These are phyloP conservation scores for Elachura formosa DNA, from an alignment of 2,113 vertebrate species.

Conservation along the genomic window DNA sequence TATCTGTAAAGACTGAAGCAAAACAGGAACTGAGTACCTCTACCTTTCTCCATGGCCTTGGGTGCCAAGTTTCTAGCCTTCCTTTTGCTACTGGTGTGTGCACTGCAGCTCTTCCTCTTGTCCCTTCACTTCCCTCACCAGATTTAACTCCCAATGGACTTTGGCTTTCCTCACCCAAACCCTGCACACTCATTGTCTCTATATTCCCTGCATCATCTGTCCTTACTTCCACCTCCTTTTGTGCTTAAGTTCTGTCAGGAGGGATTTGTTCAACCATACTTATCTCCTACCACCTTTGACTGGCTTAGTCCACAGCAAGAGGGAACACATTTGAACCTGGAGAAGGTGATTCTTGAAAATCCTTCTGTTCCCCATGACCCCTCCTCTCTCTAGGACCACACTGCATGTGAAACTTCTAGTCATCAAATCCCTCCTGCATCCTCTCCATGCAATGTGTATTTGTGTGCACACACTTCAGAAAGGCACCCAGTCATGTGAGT, in stretches of 20 bases:
- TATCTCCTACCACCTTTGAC: background rate
- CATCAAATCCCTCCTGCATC: background rate
- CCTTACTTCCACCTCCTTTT: background rate
- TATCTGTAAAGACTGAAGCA: background rate
- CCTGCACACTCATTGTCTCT: background rate
- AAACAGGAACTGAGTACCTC: background rate
- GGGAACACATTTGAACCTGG: background rate
- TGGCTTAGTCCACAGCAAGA: background rate
- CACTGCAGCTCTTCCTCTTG: background rate
- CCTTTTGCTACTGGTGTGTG: background rate
- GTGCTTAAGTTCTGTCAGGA: background rate
- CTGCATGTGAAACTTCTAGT: background rate
- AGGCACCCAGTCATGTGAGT: background rate
- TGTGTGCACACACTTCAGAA: background rate
- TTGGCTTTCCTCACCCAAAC: background rate
- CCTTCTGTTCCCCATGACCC: background rate
- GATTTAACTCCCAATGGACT: background rate
- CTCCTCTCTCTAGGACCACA: background rate
- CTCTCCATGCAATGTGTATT: background rate
- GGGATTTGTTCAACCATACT: background rate
- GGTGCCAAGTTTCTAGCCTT: background rate
- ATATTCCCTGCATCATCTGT: background rate
- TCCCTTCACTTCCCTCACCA: background rate
- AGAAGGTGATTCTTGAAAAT: background rate
- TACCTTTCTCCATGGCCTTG: background rate